Evolutionary conservation across 2,888 invertebrate genomes (phyloP).

Genomic region (Marasmarcha lunaedactyla): DNA sequence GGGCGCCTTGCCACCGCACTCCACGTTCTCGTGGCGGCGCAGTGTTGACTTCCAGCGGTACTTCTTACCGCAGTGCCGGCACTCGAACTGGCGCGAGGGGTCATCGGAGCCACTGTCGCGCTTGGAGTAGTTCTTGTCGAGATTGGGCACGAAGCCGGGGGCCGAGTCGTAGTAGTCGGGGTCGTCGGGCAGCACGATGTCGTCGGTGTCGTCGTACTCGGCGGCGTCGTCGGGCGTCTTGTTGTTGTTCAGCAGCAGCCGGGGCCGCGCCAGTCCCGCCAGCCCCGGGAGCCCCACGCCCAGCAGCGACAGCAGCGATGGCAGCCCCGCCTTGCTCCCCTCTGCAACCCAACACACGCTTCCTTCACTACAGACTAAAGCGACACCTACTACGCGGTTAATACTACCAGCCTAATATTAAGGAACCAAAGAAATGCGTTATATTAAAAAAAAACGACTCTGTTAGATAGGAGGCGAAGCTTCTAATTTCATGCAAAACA

Average conservation of each 20-base stretch:
- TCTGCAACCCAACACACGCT: constrained; percentile 62
- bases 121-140: constrained; percentile 20
- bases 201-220: constrained; percentile 65
- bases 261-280: constrained; percentile 19
- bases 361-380: constrained; percentile 59
- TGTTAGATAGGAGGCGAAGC: constrained; percentile 68
- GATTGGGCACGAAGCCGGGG: constrained; percentile 50
- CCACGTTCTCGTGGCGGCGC: constrained; percentile 85
- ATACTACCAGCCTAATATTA: constrained; percentile 67
- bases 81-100: constrained; percentile 76
- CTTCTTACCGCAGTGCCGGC: constrained; percentile 86
- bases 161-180: constrained; percentile 57
- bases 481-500: constrained; percentile 66
- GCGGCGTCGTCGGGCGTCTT: constrained; percentile 51
- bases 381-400: constrained; percentile 59
- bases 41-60: constrained; percentile 90
- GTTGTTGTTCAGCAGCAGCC: constrained; percentile 19
- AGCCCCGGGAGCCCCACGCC: constrained; percentile 33
- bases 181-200: constrained; percentile 61
- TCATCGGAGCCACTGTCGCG: constrained; percentile 53
- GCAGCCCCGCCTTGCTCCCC: constrained; percentile 48
- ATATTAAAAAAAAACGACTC: constrained; percentile 44
- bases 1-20: constrained; percentile 87
- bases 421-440: constrained; percentile 72
- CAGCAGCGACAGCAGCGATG: constrained; percentile 59